Base-by-base conservation (phyloP, 1,140 invertebrate species). In the Nomia melanderi region DNA sequence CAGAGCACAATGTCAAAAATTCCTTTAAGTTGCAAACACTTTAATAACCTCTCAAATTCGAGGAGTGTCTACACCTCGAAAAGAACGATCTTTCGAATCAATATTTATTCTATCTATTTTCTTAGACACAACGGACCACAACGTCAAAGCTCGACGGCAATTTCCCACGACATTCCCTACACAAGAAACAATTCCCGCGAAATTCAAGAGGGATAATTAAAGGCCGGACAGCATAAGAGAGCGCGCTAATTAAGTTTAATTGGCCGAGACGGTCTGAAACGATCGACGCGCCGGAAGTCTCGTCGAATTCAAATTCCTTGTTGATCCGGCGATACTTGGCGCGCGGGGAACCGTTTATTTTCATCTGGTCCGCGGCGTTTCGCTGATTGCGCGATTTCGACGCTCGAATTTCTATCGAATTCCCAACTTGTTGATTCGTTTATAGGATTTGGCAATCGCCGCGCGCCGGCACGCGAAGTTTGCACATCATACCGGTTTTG, bases 341-440 rank as follows among this genome's bases (percentile, higher is more conserved):
- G 11, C 1, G 33, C 25, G 23, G 44, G 17, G 17, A 12, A 53
- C 44, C 73, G 73, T 76, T 76, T 76, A 76, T 76, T 76, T 76
- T 76, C 59, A 76, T 47, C 65, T 31, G 54, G 33, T 57, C 31
- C n/a, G 29, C 5, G n/a, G 64, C 64, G 73, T 76, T 59, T 76
- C 44, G 64, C 73, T 76, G 73, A 76, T 76, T 76, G 73, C 64
- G 27, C 73, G 64, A 76, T 76, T 69, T 76, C 73, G 64, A 47
- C 64, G 50, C 39, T 27, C 64, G 64, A 76, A 76, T 76, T 69
- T 76, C 54, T 69, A 76, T 76, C 73, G 73, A 59, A 59, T 69
- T 59, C 64, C 64, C 73, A 76, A 76, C 73, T 76, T 76, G 73
- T 76, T 76, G 73, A 76, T 76, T 69, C 73, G 67, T 76, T 76